Evolutionary conservation across 1,140 invertebrate genomes (phyloP).

Genomic region (Aphis craccivora): DNA sequence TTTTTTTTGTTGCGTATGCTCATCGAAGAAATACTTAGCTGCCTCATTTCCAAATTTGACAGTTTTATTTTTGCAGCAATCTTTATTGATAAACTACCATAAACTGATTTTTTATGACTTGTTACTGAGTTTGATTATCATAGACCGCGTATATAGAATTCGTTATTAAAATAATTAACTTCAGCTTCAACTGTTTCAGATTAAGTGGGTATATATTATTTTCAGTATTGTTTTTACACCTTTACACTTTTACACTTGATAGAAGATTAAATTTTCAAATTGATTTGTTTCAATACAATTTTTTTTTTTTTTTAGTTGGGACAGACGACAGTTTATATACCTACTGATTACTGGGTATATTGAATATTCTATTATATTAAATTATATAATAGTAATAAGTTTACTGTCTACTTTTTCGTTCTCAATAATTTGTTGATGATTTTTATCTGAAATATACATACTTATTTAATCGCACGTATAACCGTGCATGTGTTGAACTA

Average conservation of each 20-base stretch:
- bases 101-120: background rate
- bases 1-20: background rate
- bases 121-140: background rate
- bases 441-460: background rate
- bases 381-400: background rate
- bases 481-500: background rate
- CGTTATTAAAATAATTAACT: background rate
- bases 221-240: no score
- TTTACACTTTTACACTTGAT: background rate
- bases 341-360: no score
- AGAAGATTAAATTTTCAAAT: background rate
- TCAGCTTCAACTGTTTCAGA: background rate
- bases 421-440: background rate
- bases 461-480: background rate
- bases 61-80: no score
- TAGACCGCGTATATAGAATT: background rate
- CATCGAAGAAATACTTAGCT: background rate
- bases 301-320: background rate
- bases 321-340: background rate
- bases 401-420: background rate
- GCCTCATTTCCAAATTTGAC: background rate
- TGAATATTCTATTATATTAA: no score
- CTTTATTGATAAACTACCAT: no score
- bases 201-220: background rate
- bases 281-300: no score